Conservation (phyloP, 1,140 invertebrate species). For the Drosophila subpulchrella region DNA sequence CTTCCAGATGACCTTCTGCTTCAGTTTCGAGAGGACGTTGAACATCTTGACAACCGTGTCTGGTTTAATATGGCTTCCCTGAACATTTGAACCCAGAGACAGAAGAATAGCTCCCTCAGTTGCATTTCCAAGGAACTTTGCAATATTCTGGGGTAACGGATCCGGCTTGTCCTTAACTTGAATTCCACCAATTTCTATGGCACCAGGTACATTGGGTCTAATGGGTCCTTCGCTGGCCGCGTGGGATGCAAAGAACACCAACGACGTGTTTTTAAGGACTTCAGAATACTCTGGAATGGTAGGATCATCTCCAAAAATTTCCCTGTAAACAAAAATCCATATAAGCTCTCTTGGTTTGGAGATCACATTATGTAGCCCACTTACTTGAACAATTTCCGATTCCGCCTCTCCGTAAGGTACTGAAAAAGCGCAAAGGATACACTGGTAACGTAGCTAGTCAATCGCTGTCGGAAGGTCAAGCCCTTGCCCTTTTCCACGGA, state of each 20-base stretch:
- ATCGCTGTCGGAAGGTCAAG: background rate
- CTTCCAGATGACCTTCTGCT: constrained; percentile 2
- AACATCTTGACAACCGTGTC: constrained; percentile 5
- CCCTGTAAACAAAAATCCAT: background rate
- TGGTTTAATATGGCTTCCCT: background rate
- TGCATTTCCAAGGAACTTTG: background rate
- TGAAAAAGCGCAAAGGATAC: background rate
- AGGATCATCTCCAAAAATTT: background rate
- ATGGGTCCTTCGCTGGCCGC: background rate
- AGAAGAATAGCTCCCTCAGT: constrained; percentile 3
- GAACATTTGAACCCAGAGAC: background rate
- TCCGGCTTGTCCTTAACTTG: constrained; percentile 4
- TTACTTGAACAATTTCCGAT: constrained; percentile 1
- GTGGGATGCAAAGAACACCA: background rate
- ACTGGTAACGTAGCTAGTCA: background rate
- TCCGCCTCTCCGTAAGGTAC: background rate
- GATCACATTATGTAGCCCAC: background rate
- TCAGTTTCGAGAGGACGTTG: constrained; percentile 3
- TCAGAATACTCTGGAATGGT: background rate
- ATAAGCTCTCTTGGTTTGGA: background rate
- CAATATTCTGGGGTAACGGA: background rate
- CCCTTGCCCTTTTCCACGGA: background rate
- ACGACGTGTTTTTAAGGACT: background rate
- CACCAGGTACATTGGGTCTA: background rate
- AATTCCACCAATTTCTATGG: background rate